Evolutionary conservation across 1,140 invertebrate species (phyloP).

Genomic region (Camponotus floridanus): DNA sequence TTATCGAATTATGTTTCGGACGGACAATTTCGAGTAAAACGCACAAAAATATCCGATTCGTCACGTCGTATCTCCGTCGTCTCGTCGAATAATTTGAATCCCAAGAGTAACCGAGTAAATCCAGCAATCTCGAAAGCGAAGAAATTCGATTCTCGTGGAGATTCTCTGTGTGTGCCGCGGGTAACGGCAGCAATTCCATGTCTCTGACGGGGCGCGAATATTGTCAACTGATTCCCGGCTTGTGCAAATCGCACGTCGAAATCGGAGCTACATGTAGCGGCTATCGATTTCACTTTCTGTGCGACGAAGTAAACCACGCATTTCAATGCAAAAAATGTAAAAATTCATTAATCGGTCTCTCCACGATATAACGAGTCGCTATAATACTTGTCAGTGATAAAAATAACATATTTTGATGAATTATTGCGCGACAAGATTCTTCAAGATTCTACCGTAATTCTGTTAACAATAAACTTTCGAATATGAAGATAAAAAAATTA

Average conservation of each 20-base stretch:
- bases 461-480: not conserved
- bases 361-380: no score
- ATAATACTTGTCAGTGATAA: no score
- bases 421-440: no score
- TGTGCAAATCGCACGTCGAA: constrained; percentile 30
- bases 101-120: constrained; percentile 14
- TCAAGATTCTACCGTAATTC: not conserved
- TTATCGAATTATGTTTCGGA: not conserved
- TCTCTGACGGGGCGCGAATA: constrained; percentile 38
- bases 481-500: not conserved
- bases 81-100: constrained; percentile 41
- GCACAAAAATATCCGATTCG: not conserved
- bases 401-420: no score
- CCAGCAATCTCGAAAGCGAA: constrained; percentile 17
- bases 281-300: constrained; percentile 27
- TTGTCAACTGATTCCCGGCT: constrained; percentile 32
- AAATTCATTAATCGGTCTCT: not conserved
- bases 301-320: not conserved
- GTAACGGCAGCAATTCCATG: constrained; percentile 15
- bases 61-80: not conserved
- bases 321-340: not conserved
- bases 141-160: constrained; percentile 49
- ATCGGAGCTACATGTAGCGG: not conserved
- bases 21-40: not conserved
- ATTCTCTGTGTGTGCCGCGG: constrained; percentile 5